A percentile compares a stretch with the other conserved stretches of the same genome.
Evolutionary conservation across 2,113 vertebrate genomes (phyloP).

Genomic region (Hippolais icterina): DNA sequence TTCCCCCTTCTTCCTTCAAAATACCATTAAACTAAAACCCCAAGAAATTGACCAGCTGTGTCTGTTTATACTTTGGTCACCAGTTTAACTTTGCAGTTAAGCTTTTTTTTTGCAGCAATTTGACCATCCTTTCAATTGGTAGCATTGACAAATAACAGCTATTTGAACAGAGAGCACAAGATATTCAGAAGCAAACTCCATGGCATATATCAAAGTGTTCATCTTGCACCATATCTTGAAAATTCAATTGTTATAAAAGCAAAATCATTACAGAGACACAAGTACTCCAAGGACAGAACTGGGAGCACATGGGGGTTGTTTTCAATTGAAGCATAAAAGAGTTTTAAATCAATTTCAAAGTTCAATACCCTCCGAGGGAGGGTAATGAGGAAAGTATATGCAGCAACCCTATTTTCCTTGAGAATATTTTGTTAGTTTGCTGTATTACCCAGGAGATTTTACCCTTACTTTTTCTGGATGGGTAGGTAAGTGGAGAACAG

Average conservation of each 20-base stretch:
- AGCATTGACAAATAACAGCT: neutral
- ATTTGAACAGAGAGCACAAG: neutral
- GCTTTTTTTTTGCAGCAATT: neutral
- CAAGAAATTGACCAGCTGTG: neutral
- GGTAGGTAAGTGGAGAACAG: neutral
- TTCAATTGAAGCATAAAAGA: neutral
- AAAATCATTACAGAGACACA: slow-evolving; percentile 6
- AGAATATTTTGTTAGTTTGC: neutral
- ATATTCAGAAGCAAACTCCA: neutral
- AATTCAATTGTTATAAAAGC: neutral
- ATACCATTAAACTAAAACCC: neutral
- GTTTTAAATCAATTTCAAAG: slow-evolving; percentile 21
- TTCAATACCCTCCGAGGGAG: neutral
- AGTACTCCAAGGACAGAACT: neutral
- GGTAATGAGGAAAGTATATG: neutral
- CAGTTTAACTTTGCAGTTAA: neutral
- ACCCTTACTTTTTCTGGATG: neutral
- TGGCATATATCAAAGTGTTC: neutral
- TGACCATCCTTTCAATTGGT: neutral
- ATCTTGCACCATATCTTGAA: neutral
- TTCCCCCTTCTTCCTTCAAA: neutral
- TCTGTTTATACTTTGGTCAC: neutral
- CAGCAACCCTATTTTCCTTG: neutral
- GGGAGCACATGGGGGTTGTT: neutral
- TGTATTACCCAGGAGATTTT: neutral